Base-by-base conservation (phyloP, 1,140 invertebrate genomes). In the Heterodera carotae region DNA sequence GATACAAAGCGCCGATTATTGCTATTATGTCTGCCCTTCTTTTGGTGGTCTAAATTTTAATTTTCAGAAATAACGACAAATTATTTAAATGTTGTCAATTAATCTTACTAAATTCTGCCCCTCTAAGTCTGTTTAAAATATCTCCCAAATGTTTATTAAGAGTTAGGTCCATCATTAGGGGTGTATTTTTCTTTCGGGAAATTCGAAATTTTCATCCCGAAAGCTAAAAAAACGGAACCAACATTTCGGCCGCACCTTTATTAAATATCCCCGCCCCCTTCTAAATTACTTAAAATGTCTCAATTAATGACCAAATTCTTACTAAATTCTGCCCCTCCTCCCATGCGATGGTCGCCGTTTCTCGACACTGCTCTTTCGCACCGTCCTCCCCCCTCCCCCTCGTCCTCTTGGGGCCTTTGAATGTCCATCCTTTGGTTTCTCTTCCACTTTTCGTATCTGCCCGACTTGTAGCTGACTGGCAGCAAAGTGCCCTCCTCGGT, bases 401-500 rank as follows among this genome's bases (percentile, higher is more conserved):
- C 91, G 59, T 91, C 90, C 75, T 92, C 91, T 29, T 91, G 89
- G 36, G 91, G 90, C 64, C 90, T 87, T 66, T 91, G 90, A 78
- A 83, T 77, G 33, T 91, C 91, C 36, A 92, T 87, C 89, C 94
- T 94, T 56, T 91, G 93, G 81, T 92, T 93, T 77, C 93, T 91
- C 82, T 93, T 92, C 95, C 95, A 98, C 82, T 89, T 77, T 73
- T 81, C 79, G 76, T 97, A 98, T 78, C 92, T 90, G 79, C 95
- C 92, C 68, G 93, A 93, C 89, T 97, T 97, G 88, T 94, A 98
- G 0, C 93, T 93, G 0, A 95, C 94, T 2, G 94, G 92, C 82
- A 99, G 95, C 92, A 94, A 94, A 0, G 91, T 92, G 12, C 96
- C 96, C 73, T 94, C 95, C 89, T 99, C 96, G 3, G 96, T 97